Conservation (phyloP, 2,113 vertebrate genomes). For the Rhea americana region DNA sequence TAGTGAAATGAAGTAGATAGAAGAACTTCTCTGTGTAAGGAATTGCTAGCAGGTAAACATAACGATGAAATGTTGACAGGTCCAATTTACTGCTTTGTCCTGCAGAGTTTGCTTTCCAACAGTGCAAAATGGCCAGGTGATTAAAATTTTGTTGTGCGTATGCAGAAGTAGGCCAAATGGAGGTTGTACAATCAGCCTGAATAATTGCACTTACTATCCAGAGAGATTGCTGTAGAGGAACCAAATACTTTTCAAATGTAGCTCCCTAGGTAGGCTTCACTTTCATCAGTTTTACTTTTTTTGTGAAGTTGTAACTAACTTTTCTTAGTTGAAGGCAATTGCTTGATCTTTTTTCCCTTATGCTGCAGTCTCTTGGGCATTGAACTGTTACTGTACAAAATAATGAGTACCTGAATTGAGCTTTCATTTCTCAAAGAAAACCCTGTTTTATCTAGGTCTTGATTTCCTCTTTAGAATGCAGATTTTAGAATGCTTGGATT, state of each 20-base stretch:
- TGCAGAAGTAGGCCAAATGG: neutral
- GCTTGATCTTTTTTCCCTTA: neutral
- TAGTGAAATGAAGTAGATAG: neutral
- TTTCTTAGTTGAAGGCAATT: neutral
- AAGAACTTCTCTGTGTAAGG: neutral
- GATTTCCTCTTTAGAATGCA: neutral
- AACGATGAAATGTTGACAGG: neutral
- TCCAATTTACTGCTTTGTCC: neutral
- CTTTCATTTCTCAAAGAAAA: neutral
- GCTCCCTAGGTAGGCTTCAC: neutral
- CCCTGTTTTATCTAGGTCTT: neutral
- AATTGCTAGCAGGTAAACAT: neutral
- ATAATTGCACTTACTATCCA: neutral
- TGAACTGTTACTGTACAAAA: neutral
- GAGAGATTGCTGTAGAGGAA: neutral
- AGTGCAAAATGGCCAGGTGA: neutral
- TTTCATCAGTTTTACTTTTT: neutral
- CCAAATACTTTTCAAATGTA: neutral
- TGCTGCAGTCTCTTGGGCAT: neutral
- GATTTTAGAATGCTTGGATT: neutral
- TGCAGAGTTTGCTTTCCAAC: neutral
- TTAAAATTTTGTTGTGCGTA: neutral
- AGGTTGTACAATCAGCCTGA: slow-evolving; percentile 33
- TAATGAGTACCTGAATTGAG: neutral
- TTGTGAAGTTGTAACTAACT: neutral